Percentiles rank a stretch among this genome's conserved stretches.
These are phyloP conservation scores for Toxotes jaculatrix DNA, from an alignment of 2,113 vertebrate genomes.

Conservation along the genomic window DNA sequence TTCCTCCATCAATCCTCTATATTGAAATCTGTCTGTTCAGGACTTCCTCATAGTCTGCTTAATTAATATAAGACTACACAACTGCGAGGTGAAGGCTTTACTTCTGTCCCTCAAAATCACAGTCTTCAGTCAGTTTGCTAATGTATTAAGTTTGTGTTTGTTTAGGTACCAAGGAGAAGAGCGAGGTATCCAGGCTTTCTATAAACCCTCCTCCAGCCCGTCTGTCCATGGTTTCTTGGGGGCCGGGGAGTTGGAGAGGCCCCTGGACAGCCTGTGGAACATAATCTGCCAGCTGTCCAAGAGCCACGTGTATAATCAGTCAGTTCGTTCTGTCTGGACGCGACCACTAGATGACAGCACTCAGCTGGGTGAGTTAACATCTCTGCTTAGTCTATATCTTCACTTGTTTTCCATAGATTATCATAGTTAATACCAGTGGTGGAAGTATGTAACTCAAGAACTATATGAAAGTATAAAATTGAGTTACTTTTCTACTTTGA, in stretches of 20 bases:
- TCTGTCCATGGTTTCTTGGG: conserved; percentile 93
- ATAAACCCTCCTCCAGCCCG: conserved; percentile 88
- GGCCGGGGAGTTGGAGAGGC: conserved; percentile 88
- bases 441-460: not conserved
- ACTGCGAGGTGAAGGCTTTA: not conserved
- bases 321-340: conserved; percentile 88
- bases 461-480: not conserved
- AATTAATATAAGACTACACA: not conserved
- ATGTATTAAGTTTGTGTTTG: not conserved
- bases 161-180: conserved; percentile 91
- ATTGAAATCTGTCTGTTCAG: not conserved
- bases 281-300: conserved; percentile 89
- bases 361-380: conserved; percentile 87
- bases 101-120: not conserved
- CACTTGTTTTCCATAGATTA: not conserved
- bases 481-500: not conserved
- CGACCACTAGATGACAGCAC: conserved; percentile 91
- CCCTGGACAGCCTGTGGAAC: conserved; percentile 87
- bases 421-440: not conserved
- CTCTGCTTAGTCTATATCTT: not conserved
- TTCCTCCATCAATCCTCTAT: not conserved
- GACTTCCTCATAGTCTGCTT: not conserved
- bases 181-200: conserved; percentile 89
- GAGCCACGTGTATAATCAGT: conserved; percentile 89
- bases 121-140: conserved; percentile 8